Evolutionary conservation across 2,888 invertebrate genomes (phyloP).

Genomic region (Amphipyra berbera): DNA sequence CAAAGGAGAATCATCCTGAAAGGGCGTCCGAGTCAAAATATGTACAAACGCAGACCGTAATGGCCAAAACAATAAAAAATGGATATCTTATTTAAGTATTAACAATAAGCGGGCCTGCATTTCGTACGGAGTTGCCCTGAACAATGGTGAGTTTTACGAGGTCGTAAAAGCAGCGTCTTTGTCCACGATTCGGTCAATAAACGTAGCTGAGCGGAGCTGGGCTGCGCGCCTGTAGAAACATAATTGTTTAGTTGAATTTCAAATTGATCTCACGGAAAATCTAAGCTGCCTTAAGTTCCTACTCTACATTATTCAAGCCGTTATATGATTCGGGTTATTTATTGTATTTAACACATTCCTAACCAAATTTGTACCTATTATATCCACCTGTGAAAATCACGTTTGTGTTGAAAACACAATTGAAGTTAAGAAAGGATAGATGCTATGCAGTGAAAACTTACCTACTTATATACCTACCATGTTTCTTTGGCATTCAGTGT

Average conservation of each 20-base stretch:
- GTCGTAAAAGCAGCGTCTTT: constrained; percentile 84
- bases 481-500: no score
- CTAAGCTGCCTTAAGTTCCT: constrained; percentile 28
- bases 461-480: no score
- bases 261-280: constrained; percentile 60
- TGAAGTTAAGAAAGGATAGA: no score
- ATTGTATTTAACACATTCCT: constrained; percentile 48
- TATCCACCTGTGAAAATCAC: no score
- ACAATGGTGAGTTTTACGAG: constrained; percentile 85
- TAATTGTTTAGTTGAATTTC: constrained; percentile 56
- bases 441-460: no score
- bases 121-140: constrained; percentile 77
- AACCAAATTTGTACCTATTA: constrained; percentile 11
- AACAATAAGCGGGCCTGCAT: constrained; percentile 83
- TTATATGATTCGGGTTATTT: constrained; percentile 43
- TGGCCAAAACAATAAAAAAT: constrained; percentile 85
- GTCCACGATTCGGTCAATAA: constrained; percentile 82
- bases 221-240: constrained; percentile 32
- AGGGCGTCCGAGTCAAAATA: constrained; percentile 84
- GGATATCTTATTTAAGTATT: constrained; percentile 88
- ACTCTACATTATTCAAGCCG: constrained; percentile 35
- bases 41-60: constrained; percentile 85
- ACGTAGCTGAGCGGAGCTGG: constrained; percentile 69
- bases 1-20: constrained; percentile 74
- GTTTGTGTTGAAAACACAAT: not conserved